These are phyloP conservation scores for Rhodeus uyekii DNA, from an alignment of 2,797 vertebrate genomes.

Conservation along the genomic window DNA sequence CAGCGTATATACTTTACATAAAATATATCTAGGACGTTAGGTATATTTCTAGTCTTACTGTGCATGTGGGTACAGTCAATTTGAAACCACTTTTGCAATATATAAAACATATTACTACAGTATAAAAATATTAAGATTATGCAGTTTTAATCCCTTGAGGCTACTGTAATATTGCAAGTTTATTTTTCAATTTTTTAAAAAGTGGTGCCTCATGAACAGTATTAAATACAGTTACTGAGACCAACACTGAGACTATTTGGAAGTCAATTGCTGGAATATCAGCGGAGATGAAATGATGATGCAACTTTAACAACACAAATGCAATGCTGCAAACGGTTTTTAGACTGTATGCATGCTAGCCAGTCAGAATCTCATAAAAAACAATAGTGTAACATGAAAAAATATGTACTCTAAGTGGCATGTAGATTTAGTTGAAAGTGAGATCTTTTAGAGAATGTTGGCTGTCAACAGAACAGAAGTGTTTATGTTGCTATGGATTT, in stretches of 20 bases:
- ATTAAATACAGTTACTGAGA: constrained; percentile 4
- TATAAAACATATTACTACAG: background rate
- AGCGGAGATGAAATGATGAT: constrained; percentile 24
- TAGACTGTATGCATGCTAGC: background rate
- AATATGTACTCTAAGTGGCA: background rate
- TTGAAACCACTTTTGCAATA: constrained; percentile 3
- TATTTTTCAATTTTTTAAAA: background rate
- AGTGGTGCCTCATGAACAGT: constrained; percentile 5
- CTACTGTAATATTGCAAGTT: constrained; percentile 11
- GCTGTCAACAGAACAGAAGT: background rate
- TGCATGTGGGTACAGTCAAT: background rate
- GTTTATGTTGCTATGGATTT: background rate
- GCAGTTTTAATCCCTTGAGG: background rate
- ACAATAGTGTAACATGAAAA: background rate
- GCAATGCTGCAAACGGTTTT: constrained; percentile 25
- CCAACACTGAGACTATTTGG: constrained; percentile 7
- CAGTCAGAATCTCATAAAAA: background rate
- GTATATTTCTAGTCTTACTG: background rate
- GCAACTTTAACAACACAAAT: constrained; percentile 31
- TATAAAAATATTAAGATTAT: background rate
- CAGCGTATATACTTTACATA: background rate
- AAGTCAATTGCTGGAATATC: constrained; percentile 21
- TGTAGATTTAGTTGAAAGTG: background rate
- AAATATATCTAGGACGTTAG: background rate
- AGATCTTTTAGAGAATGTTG: background rate